Evolutionary conservation across 30 jellyfish, hydroid and myxozoan species (phyloP).

Genomic region (Mastigias papua): DNA sequence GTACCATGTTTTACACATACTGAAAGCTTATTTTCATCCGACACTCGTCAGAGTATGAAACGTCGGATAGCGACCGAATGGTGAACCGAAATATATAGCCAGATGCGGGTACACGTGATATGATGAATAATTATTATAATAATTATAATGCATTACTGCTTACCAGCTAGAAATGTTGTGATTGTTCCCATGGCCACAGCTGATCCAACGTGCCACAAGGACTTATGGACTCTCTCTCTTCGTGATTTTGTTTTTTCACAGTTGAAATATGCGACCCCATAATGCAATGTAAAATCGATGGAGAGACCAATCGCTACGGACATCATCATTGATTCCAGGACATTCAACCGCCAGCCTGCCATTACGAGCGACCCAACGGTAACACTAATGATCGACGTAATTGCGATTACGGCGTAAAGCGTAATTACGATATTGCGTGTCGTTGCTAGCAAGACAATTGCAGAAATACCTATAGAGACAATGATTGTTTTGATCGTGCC

Average conservation of each 20-base stretch:
- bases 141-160: too few relatives aligned
- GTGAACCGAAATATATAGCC: too few relatives aligned
- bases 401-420: conserved; percentile 73
- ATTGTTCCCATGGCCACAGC: conserved; percentile 96
- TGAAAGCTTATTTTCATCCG: too few relatives aligned
- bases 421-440: conserved; percentile 82
- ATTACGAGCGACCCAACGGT: conserved; percentile 82
- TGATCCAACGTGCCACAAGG: conserved; percentile 88
- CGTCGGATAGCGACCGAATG: too few relatives aligned
- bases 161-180: conserved; percentile 93
- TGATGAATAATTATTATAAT: too few relatives aligned
- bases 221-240: conserved; percentile 56
- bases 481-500: conserved; percentile 81
- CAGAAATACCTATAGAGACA: conserved; percentile 84
- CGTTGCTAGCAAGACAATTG: conserved; percentile 72
- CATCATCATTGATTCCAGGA: conserved; percentile 89
- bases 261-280: conserved; percentile 86
- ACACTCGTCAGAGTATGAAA: too few relatives aligned
- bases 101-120: too few relatives aligned
- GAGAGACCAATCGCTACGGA: conserved; percentile 92
- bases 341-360: conserved; percentile 88
- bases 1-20: too few relatives aligned
- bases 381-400: conserved; percentile 75
- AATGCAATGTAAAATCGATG: conserved; percentile 89
- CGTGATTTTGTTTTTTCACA: conserved; percentile 45